These are phyloP conservation scores for Metacarcinus magister DNA, from an alignment of 2,888 invertebrate species.

Conservation along the genomic window DNA sequence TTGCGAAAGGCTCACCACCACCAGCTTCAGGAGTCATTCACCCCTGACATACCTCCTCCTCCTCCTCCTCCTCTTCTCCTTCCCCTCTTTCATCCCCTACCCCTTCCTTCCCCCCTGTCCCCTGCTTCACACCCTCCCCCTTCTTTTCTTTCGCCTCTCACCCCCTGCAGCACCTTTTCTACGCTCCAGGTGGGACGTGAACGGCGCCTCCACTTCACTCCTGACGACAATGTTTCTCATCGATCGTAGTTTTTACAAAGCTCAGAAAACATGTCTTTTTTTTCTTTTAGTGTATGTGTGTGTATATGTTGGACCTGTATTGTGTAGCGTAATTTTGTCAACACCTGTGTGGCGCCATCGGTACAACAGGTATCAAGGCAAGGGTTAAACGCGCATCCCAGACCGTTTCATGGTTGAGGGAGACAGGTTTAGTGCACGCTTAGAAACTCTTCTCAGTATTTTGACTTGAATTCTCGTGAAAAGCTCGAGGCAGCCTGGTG, in stretches of 20 bases:
- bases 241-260: too few relatives aligned
- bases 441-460: not conserved
- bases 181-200: not conserved
- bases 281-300: not conserved
- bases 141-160: not conserved
- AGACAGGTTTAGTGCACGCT: not conserved
- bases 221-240: too few relatives aligned
- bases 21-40: conserved; percentile 40
- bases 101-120: not conserved
- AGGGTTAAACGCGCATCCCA: not conserved
- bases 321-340: not conserved
- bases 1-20: conserved; percentile 5
- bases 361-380: not conserved
- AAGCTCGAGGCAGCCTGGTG: not conserved
- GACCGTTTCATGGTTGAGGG: not conserved
- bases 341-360: not conserved
- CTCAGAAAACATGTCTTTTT: too few relatives aligned
- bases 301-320: not conserved
- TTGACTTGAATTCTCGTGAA: not conserved
- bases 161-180: conserved; percentile 1
- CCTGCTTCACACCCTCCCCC: not conserved
- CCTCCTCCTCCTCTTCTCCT: not conserved
- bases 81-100: not conserved
- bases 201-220: not conserved
- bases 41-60: not conserved